phyloP scores from a whole-genome alignment of 2,113 vertebrate species.

The Gobius niger region DNA sequence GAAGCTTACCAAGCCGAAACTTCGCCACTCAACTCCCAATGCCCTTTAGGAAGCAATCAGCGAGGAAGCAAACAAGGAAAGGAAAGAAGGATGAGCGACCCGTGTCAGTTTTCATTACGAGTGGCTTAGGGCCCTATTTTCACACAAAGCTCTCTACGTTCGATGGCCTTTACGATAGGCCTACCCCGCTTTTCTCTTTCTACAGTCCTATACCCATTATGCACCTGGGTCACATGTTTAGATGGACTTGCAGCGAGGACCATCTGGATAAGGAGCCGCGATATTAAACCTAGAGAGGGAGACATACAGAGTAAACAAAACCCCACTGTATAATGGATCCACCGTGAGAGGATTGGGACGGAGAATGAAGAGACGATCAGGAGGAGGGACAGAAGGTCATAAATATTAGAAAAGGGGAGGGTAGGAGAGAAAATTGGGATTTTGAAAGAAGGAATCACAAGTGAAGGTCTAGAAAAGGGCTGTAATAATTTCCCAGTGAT shows the following conservation, averaged over 20 bases:
- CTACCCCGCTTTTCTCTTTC: constrained; percentile 9
- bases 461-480: too few species aligned
- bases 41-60: not conserved
- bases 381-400: too few species aligned
- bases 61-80: not conserved
- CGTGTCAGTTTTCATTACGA: constrained; percentile 50
- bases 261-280: constrained; percentile 50
- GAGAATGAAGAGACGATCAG: not conserved
- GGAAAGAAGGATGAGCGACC: constrained; percentile 13
- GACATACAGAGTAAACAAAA: not conserved
- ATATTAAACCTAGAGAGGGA: constrained; percentile 24
- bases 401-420: constrained; percentile 14
- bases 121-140: constrained; percentile 19
- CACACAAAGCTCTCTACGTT: constrained; percentile 22
- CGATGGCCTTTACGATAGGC: not conserved
- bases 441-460: too few species aligned
- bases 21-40: too few species aligned
- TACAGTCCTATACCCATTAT: constrained; percentile 32
- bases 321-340: too few species aligned
- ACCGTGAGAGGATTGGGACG: not conserved
- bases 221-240: constrained; percentile 64
- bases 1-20: too few species aligned
- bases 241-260: constrained; percentile 32
- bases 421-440: constrained; percentile 10
- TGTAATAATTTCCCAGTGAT: too few species aligned